phyloP scores from a whole-genome alignment of 2,888 invertebrate genomes.

The Eupithecia abbreviata region DNA sequence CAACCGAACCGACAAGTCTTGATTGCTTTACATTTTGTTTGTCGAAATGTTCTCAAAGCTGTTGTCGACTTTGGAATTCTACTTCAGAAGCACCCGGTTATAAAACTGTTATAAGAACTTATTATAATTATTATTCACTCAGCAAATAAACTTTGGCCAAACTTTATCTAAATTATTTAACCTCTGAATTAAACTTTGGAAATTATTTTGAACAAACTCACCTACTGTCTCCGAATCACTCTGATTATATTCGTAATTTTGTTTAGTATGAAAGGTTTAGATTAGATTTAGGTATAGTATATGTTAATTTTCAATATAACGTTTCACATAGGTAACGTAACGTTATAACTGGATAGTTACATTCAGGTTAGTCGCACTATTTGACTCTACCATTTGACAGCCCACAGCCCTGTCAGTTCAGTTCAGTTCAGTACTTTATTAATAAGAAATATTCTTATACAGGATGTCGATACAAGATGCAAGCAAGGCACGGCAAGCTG shows the following conservation, averaged over 20 bases:
- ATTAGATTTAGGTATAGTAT: not conserved
- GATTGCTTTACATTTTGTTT: not conserved
- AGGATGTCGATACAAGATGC: no score
- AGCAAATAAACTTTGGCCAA: not conserved
- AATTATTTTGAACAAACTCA: not conserved
- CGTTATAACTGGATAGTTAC: no score
- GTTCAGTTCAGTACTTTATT: no score
- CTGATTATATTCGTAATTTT: not conserved
- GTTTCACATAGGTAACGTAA: no score
- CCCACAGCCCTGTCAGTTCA: no score
- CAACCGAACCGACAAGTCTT: not conserved
- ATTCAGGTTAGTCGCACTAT: not conserved
- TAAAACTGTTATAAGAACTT: not conserved
- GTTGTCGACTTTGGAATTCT: not conserved
- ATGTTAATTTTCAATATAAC: no score
- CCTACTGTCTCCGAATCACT: not conserved
- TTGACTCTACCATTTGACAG: not conserved
- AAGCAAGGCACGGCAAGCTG: no score
- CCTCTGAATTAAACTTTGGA: not conserved
- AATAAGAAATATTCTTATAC: no score
- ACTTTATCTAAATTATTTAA: not conserved
- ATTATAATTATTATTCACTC: not conserved
- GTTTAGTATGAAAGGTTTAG: not conserved
- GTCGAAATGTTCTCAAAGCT: not conserved
- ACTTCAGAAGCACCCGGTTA: not conserved